Base-by-base conservation (phyloP, 2,113 vertebrate genomes). In the Lucifuga dentata region DNA sequence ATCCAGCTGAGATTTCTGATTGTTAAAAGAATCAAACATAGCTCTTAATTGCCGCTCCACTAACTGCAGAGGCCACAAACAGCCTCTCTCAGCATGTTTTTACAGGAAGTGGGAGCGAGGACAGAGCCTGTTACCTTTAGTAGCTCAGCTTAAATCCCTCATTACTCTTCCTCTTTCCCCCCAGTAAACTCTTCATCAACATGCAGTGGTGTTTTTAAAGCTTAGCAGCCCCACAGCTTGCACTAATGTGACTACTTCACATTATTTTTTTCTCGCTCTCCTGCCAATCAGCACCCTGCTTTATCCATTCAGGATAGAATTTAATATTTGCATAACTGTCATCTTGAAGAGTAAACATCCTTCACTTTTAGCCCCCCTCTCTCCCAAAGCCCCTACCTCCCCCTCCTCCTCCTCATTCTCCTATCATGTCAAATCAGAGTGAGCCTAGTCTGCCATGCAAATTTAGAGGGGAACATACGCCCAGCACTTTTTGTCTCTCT, bases 311-410 rank as follows among this genome's bases (percentile, higher is more conserved):
- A 39, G 48, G 21, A n/a, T 66, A 67, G 5, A 48, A 70, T 63
- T 40, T 38, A 26, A 73, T 58, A 90, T 91, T 91, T 91, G 89
- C 88, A 90, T 90, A 90, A 91, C 89, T 84, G 88, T 85, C 81
- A 70, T 46, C 15, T 73, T 80, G 43, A 78, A 48, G 55, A 72
- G 61, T 81, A 81, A 45, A 70, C 41, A 8, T 61, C 16, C 19
- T 24, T 38, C 53, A 16, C 8, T 2, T 23, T 55, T 8, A 38
- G 10, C 32, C 12, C 65, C n/a, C 20, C 43, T 21, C 44, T 41
- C 24, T 70, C 35, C 26, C 35, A 19, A 20, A 68, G n/a, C n/a
- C 49, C 50, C 68, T 58, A 12, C 26, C 44, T 53, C 35, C 51
- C 8, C 35, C n/a, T n/a, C n/a, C n/a, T n/a, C n/a, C n/a, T n/a